phyloP scores from a whole-genome alignment of 2,888 invertebrate species.

The Cataglyphis altisquamis region DNA sequence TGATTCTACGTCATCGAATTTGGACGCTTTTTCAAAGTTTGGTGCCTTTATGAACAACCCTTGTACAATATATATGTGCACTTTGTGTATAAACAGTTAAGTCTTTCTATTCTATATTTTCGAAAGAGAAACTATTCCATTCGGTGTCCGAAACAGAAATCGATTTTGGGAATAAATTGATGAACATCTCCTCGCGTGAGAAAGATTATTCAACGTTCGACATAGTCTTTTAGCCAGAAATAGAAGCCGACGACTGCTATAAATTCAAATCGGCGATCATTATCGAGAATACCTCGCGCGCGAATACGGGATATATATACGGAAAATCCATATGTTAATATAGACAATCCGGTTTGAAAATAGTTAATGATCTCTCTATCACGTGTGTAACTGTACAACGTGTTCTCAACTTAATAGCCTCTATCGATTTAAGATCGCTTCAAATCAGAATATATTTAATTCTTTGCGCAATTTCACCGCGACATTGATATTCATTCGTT shows the following conservation, averaged over 20 bases:
- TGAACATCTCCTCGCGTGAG: neutral
- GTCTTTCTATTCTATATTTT: too few relatives aligned
- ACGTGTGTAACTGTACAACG: slow-evolving; percentile 3
- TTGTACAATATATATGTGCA: too few relatives aligned
- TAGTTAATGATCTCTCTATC: slow-evolving; percentile 8
- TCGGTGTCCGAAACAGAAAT: slow-evolving; percentile 10
- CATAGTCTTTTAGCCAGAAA: slow-evolving; percentile 7
- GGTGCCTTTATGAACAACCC: too few relatives aligned
- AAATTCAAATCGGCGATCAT: slow-evolving; percentile 37
- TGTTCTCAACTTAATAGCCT: slow-evolving; percentile 4
- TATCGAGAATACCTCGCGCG: slow-evolving; percentile 16
- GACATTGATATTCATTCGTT: neutral
- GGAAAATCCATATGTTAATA: slow-evolving; percentile 33
- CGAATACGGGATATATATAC: slow-evolving; percentile 8
- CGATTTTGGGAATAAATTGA: slow-evolving; percentile 30
- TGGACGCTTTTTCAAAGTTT: too few relatives aligned
- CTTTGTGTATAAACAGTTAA: too few relatives aligned
- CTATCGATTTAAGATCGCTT: neutral
- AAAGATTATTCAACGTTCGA: slow-evolving; percentile 24
- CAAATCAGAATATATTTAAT: neutral
- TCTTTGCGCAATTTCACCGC: neutral
- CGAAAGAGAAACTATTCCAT: neutral
- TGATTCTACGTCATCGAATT: too few relatives aligned
- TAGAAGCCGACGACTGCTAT: slow-evolving; percentile 1
- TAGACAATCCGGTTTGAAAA: slow-evolving; percentile 12